Evolutionary conservation across 1,140 invertebrate species (phyloP).

Genomic region (Schmidtea mediterranea): DNA sequence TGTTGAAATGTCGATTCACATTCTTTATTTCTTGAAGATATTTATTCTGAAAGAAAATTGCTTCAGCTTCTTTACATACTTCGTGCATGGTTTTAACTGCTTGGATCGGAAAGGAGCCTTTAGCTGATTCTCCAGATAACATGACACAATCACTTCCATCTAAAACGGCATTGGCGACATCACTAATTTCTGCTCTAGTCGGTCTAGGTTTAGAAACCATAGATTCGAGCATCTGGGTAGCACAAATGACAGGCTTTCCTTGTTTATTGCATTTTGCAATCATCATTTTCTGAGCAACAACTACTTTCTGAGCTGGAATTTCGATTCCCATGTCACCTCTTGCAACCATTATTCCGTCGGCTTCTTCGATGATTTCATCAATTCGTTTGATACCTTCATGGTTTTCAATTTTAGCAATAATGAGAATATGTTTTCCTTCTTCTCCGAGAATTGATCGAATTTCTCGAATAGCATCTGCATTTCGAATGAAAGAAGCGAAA

Average conservation of each 20-base stretch:
- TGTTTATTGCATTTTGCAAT: constrained; percentile 42
- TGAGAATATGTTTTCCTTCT: constrained; percentile 70
- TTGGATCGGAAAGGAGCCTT: constrained; percentile 61
- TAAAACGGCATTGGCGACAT: no score
- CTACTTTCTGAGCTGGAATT: constrained; percentile 92
- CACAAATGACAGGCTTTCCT: no score
- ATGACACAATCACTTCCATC: no score
- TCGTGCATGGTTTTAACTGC: constrained; percentile 60
- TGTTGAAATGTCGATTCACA: constrained; percentile 45
- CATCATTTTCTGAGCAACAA: no score
- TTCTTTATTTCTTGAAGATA: constrained; percentile 55
- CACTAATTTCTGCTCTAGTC: constrained; percentile 81
- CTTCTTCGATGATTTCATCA: constrained; percentile 67
- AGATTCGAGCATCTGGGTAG: no score
- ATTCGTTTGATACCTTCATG: constrained; percentile 90
- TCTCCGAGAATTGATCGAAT: constrained; percentile 63
- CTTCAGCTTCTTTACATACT: constrained; percentile 88
- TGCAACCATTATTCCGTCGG: constrained; percentile 92
- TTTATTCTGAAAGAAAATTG: constrained; percentile 74
- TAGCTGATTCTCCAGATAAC: constrained; percentile 86
- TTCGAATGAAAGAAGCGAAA: constrained; percentile 90
- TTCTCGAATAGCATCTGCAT: constrained; percentile 56
- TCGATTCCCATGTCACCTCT: no score
- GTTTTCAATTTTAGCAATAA: no score
- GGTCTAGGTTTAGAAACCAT: constrained; percentile 89